Percentiles rank a stretch among this genome's conserved stretches.
phyloP scores from a whole-genome alignment of 1,140 invertebrate genomes.

The Dreissena rostriformis region DNA sequence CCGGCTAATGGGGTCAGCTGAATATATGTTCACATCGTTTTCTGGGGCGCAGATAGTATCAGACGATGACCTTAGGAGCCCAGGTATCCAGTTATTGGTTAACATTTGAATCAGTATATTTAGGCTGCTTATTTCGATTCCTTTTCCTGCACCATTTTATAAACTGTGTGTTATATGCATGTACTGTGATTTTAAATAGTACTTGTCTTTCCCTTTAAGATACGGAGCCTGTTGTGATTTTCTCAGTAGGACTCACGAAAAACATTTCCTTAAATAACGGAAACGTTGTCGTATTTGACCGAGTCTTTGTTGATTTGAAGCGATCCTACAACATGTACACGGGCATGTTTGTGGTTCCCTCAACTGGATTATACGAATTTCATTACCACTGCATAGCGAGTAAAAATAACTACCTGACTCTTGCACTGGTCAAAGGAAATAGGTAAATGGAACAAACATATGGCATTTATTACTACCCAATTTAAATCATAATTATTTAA shows the following conservation, averaged over 20 bases:
- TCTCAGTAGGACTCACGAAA: background rate
- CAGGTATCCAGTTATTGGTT: background rate
- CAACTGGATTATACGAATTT: background rate
- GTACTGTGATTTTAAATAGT: no score
- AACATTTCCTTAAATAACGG: background rate
- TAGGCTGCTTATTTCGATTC: no score
- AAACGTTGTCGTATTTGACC: background rate
- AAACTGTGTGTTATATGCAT: no score
- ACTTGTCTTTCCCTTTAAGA: background rate
- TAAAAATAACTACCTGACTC: background rate
- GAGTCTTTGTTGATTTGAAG: background rate
- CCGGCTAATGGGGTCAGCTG: background rate
- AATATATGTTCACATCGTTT: constrained; percentile 40
- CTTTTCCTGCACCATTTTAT: no score
- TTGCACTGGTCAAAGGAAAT: no score
- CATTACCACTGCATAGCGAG: background rate
- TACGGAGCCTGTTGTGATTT: background rate
- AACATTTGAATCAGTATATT: no score
- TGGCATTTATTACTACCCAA: no score
- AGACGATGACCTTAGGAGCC: background rate
- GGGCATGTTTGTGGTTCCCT: background rate
- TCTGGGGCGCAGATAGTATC: constrained; percentile 19
- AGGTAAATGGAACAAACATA: no score
- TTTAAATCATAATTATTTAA: no score
- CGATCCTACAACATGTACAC: background rate